A percentile compares a stretch with the other conserved stretches of the same genome.
These are phyloP conservation scores for Grammatotria lemairii DNA, from an alignment of 2,113 vertebrate genomes.

Conservation along the genomic window DNA sequence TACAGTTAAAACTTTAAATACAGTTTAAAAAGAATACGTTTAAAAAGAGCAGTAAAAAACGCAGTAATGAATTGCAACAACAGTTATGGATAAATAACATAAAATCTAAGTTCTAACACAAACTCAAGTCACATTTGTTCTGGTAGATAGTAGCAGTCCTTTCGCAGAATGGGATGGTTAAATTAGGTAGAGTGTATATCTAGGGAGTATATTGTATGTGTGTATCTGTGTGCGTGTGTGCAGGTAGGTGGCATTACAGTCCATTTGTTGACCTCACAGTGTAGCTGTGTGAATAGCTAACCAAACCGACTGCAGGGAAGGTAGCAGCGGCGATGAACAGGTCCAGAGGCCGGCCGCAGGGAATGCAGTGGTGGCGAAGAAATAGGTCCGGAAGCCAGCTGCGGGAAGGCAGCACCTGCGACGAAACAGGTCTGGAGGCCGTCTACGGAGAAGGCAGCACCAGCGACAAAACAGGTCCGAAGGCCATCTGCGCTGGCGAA, in stretches of 20 bases:
- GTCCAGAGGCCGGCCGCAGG: neutral
- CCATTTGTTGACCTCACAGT: neutral
- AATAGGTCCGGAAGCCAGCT: neutral
- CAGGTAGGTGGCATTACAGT: neutral
- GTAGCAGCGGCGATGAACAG: accelerated
- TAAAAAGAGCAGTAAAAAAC: neutral
- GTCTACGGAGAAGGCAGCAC: accelerated
- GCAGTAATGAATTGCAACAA: neutral
- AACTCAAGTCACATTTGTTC: neutral
- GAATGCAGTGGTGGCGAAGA: neutral
- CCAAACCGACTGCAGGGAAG: neutral
- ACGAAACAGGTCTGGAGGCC: neutral
- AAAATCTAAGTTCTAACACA: neutral
- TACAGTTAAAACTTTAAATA: neutral
- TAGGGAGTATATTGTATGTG: neutral
- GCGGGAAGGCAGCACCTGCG: too few relatives aligned
- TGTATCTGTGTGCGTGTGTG: neutral
- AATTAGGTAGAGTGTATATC: neutral
- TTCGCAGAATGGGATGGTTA: neutral
- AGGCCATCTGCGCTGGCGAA: neutral
- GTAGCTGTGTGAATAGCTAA: neutral
- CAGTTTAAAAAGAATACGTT: neutral
- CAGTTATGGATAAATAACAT: neutral
- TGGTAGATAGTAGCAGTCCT: neutral
- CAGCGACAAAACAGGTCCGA: neutral